These are phyloP conservation scores for Australoheros facetus DNA, from an alignment of 2,797 vertebrate genomes.

Conservation along the genomic window DNA sequence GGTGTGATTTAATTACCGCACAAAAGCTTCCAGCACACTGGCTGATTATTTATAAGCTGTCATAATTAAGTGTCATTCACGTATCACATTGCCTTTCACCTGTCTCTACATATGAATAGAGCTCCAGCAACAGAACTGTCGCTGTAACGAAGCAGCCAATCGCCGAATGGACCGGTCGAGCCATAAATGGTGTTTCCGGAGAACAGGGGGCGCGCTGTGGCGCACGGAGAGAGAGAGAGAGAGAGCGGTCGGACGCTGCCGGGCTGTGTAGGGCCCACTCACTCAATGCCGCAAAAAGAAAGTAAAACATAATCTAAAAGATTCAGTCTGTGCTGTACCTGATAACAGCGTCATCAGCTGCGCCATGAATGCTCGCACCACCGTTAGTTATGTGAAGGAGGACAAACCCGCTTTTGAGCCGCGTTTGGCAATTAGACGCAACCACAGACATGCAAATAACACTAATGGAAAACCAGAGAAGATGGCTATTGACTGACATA, in stretches of 20 bases:
- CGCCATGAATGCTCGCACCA: neutral
- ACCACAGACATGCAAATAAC: neutral
- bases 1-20: constrained; percentile 8
- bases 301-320: constrained; percentile 44
- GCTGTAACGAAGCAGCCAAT: constrained; percentile 70
- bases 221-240: neutral
- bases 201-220: constrained; percentile 9
- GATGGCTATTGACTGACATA: neutral
- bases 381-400: neutral
- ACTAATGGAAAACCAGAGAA: neutral
- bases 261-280: constrained; percentile 52
- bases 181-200: constrained; percentile 83
- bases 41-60: constrained; percentile 21
- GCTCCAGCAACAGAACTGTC: constrained; percentile 71
- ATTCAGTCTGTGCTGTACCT: constrained; percentile 25
- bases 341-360: constrained; percentile 44
- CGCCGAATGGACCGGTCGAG: constrained; percentile 45
- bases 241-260: constrained; percentile 27
- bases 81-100: constrained; percentile 37
- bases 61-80: constrained; percentile 13
- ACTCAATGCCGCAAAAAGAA: constrained; percentile 58
- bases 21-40: neutral
- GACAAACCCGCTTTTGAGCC: constrained; percentile 8
- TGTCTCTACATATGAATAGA: constrained; percentile 47
- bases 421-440: neutral